Evolutionary conservation across 2,113 vertebrate genomes (phyloP), one percentile per base, ranked within the genome.

Genomic region (Synodontis membranacea): DNA sequence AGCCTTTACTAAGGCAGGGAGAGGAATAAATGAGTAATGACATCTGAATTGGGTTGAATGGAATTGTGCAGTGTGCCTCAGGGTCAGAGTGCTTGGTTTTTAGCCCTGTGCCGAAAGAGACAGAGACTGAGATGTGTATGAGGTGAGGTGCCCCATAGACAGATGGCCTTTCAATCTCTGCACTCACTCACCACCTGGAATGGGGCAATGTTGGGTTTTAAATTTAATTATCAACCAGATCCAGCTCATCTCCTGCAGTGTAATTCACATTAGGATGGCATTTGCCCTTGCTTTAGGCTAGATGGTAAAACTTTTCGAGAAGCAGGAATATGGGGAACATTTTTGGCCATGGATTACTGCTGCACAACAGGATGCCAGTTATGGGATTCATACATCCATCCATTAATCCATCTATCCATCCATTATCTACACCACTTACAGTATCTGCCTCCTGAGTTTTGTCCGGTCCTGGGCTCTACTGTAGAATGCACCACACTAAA

Each of bases 191-290:
- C 68, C 1, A 37, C 83, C 50, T 60, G 34, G 14, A 83, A 84
- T n/a, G 34, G 42, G 44, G 58, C 52, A 42, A 50, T 58, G 28
- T 74, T 80, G 70, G 56, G 87, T 84, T 87, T 88, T 48, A 85
- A 86, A 82, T 89, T 31, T 85, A 58, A 80, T 91, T 91, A 88
- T 78, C 5, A 31, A 25, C 84, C 81, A 68, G 68, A 46, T 28
- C 39, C 70, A 76, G 68, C 82, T 88, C 81, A 56, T 88, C 88
- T 80, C 60, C 74, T 79, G 37, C 83, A 50, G 54, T 82, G 82
- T 85, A 64, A 84, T 85, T 54, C 80, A 58, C 68, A 68, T 68
- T 62, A 82, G 19, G 50, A n/a, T 54, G 46, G 82, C 52, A 50
- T 85, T 76, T 46, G 54, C 50, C 48, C 74, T 31, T 68, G 80